Conservation (phyloP, 2,888 invertebrate genomes). For the Cacoxenus indagator region DNA sequence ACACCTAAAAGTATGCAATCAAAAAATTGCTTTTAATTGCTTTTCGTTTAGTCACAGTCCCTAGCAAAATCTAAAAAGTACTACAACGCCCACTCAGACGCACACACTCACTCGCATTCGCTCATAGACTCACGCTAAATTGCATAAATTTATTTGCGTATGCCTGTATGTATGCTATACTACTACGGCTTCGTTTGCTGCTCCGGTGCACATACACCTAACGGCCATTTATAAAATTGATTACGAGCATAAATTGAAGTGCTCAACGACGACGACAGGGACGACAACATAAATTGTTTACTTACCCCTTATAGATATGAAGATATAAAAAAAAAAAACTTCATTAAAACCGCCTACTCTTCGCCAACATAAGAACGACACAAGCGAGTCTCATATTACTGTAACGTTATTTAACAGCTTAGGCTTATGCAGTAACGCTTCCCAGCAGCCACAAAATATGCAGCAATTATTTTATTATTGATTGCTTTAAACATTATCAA, state of each 20-base stretch:
- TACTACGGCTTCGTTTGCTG: conserved; percentile 15
- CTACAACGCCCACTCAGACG: conserved; percentile 35
- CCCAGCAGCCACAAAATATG: background rate
- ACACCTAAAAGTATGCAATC: conserved; percentile 50
- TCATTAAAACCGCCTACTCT: background rate
- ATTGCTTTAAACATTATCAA: background rate
- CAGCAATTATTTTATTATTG: background rate
- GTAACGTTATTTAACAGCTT: too few relatives aligned
- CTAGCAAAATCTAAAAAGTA: too few relatives aligned
- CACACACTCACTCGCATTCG: conserved; percentile 10
- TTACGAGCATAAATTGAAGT: conserved; percentile 65
- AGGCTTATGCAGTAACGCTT: too few relatives aligned
- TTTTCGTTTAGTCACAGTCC: conserved; percentile 39
- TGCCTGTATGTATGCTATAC: conserved; percentile 19
- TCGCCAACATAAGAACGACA: background rate
- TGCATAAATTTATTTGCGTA: conserved; percentile 59
- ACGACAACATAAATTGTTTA: too few relatives aligned
- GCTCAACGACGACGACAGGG: conserved; percentile 42
- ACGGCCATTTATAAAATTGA: conserved; percentile 63
- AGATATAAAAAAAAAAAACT: too few relatives aligned
- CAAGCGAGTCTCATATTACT: conserved; percentile 33
- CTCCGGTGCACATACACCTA: conserved; percentile 20
- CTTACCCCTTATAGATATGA: too few relatives aligned
- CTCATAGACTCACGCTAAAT: conserved; percentile 40
- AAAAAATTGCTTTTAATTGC: conserved; percentile 60